Base-by-base conservation (phyloP, 2,113 vertebrate species). In the Coryphaenoides rupestris region DNA sequence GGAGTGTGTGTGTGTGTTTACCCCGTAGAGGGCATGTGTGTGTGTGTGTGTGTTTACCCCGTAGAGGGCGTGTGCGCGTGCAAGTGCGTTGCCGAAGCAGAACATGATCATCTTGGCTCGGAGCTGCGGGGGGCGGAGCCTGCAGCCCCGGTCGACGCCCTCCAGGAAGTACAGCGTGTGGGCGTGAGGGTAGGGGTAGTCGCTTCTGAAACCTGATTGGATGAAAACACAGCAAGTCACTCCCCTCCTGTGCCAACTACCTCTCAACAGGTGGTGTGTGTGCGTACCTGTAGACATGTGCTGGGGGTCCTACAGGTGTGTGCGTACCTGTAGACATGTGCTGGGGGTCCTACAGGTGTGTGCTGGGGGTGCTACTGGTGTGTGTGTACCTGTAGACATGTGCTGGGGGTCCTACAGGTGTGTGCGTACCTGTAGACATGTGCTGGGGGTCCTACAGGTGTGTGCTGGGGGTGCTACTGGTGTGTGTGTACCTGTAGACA, bases 81-180 rank as follows among this genome's bases (percentile, higher is more conserved):
- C 92, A 78, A 96, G 76, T 0, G 94, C 94, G 0, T 92, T 94
- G 67, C 92, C 94, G 63, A 94, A 96, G 24, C 89, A 69, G 55
- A 95, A 95, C 93, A 96, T 93, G 66, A 94, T 52, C 91, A 95
- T 92, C 84, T 92, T 95, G 57, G 93, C 92, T 62, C 89, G 87
- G 55, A 96, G 88, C 67, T 94, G 92, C 3, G 94, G 91, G 1
- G 91, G 90, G 19, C 14, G 69, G 58, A 93, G 91, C 63, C 77
- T 90, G 22, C 23, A 1, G 28, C 10, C 4, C 15, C 50, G 1
- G 23, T 79, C 87, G 19, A 70, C 80, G 0, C 73, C 81, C 24
- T 93, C 91, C 81, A 88, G 58, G 68, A 95, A 76, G 82, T 90
- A 96, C 5, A 95, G 47, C 1, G 94, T 96, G 81, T 96, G 95